These are phyloP conservation scores for Brenthis daphne DNA, from an alignment of 2,888 invertebrate species.

Conservation along the genomic window DNA sequence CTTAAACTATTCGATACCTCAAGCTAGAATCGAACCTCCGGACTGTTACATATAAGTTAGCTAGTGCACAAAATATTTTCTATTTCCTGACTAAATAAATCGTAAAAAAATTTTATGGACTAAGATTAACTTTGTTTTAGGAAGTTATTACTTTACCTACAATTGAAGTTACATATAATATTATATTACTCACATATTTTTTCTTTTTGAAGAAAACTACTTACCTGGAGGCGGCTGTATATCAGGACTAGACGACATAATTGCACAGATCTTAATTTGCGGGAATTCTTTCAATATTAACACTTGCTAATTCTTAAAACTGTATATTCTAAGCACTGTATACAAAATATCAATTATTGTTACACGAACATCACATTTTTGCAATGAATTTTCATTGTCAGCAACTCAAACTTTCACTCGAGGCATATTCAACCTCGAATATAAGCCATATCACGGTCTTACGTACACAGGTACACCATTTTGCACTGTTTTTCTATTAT, in stretches of 20 bases:
- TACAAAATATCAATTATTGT: not conserved
- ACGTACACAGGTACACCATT: not conserved
- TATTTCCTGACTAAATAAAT: too few relatives aligned
- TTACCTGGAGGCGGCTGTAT: conserved; percentile 13
- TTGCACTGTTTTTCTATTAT: not conserved
- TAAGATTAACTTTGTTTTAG: too few relatives aligned
- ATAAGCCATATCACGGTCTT: not conserved
- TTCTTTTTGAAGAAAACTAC: too few relatives aligned
- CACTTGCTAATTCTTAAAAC: not conserved
- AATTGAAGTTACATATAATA: too few relatives aligned
- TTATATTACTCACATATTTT: too few relatives aligned
- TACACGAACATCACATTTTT: not conserved
- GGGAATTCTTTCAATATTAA: not conserved
- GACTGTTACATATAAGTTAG: too few relatives aligned
- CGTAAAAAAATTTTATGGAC: too few relatives aligned
- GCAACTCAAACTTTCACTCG: not conserved
- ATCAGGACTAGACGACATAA: conserved; percentile 41
- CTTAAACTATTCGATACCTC: too few relatives aligned
- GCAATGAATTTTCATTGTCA: not conserved
- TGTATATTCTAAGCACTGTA: not conserved
- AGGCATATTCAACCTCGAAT: not conserved
- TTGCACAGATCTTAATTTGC: not conserved
- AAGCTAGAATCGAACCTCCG: too few relatives aligned
- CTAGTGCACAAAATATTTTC: too few relatives aligned
- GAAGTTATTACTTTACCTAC: too few relatives aligned